These are phyloP conservation scores for Ammodramus savannarum DNA, from an alignment of 2,113 vertebrate species.

Conservation along the genomic window DNA sequence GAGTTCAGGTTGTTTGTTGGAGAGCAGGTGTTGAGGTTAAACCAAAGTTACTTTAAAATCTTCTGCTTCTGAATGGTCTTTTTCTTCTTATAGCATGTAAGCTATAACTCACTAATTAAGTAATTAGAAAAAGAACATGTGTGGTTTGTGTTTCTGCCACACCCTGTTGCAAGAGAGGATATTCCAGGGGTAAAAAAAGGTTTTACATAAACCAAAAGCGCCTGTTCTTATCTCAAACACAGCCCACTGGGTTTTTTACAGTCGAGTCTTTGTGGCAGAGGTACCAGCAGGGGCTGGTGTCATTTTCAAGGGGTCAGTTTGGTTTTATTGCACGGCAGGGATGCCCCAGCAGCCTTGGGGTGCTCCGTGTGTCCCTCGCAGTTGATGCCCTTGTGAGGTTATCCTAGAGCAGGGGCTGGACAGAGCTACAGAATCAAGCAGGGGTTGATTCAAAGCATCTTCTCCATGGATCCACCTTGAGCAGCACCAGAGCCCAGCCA, in stretches of 20 bases:
- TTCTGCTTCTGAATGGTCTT: not conserved
- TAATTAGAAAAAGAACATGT: no score
- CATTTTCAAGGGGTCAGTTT: not conserved
- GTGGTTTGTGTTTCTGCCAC: not conserved
- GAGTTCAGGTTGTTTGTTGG: not conserved
- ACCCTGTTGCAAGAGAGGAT: not conserved
- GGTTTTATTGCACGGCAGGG: not conserved
- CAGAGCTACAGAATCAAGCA: no score
- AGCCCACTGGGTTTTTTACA: not conserved
- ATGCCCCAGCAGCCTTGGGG: not conserved
- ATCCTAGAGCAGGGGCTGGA: no score
- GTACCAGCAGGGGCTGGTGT: not conserved
- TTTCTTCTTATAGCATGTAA: not conserved
- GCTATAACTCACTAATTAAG: not conserved
- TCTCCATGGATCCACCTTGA: no score
- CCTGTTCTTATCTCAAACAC: not conserved
- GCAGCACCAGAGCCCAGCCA: no score
- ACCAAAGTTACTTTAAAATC: not conserved
- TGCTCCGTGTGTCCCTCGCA: not conserved
- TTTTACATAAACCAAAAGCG: not conserved
- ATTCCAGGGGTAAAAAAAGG: accelerated
- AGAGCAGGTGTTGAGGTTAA: not conserved
- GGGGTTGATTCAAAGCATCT: no score
- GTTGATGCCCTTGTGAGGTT: not conserved
- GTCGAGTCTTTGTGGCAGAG: not conserved